These are phyloP conservation scores for Podilymbus podiceps DNA, from an alignment of 2,113 vertebrate genomes.

Conservation along the genomic window DNA sequence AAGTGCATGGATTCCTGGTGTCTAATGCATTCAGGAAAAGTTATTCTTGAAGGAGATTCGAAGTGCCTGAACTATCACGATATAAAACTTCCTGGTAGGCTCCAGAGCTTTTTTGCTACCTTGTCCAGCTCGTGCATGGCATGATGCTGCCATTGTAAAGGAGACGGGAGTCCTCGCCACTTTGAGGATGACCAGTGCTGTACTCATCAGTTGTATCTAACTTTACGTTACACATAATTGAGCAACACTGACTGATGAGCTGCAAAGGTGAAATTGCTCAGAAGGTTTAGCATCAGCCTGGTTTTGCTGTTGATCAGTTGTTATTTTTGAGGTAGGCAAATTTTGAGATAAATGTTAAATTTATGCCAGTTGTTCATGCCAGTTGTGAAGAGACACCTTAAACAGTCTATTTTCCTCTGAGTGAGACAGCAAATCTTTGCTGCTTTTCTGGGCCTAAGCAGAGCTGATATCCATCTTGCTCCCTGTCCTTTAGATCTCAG, in stretches of 20 bases:
- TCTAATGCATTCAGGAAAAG: neutral
- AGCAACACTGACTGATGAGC: neutral
- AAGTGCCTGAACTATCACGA: neutral
- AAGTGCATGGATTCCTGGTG: neutral
- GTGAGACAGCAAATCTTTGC: neutral
- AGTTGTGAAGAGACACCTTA: neutral
- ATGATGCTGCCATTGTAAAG: neutral
- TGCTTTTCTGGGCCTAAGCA: neutral
- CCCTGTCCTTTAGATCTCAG: neutral
- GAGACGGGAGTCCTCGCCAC: neutral
- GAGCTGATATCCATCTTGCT: neutral
- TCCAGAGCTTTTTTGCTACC: neutral
- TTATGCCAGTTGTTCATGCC: neutral
- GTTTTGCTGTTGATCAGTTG: neutral
- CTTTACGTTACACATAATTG: neutral
- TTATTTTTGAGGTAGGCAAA: neutral
- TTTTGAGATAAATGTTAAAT: neutral
- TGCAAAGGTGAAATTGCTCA: neutral
- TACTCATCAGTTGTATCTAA: neutral
- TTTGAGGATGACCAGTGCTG: neutral
- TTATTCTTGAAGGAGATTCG: neutral
- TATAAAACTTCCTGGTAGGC: neutral
- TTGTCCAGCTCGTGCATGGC: accelerated
- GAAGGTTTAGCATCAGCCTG: neutral
- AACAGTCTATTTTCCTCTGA: neutral